Conservation (phyloP, 53 echinoderm and acorn worm species). For the Hippasteria phrygiana region DNA sequence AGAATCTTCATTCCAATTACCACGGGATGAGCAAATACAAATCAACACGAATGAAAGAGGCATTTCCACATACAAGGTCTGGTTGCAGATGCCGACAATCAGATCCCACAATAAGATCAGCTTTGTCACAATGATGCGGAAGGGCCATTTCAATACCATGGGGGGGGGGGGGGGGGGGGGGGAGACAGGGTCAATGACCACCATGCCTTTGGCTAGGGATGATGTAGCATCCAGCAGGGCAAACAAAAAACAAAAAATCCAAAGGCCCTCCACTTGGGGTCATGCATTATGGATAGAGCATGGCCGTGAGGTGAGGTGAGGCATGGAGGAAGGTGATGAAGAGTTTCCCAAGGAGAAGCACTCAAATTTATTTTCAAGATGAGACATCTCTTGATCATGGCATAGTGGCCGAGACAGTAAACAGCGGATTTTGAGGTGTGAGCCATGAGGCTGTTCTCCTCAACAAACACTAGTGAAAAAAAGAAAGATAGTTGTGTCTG, state of each 20-base stretch:
- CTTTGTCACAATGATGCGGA: not conserved
- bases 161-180: not conserved
- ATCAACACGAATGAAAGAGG: too few species aligned
- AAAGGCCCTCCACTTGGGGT: not conserved
- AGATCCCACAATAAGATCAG: not conserved
- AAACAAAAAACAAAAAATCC: not conserved
- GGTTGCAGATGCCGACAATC: not conserved
- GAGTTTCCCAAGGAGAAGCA: not conserved
- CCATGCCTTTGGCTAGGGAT: not conserved
- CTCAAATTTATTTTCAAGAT: not conserved
- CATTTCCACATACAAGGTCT: too few species aligned
- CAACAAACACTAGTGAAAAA: too few species aligned
- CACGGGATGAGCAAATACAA: too few species aligned
- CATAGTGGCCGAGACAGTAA: not conserved
- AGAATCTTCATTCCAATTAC: too few species aligned
- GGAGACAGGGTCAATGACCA: slow-evolving; percentile 1
- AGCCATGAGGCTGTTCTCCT: too few species aligned
- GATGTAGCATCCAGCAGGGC: not conserved
- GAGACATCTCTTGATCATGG: not conserved
- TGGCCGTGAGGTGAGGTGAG: too few species aligned
- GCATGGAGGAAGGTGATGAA: slow-evolving; percentile 13
- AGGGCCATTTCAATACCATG: not conserved
- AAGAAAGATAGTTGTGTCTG: too few species aligned
- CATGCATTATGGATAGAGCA: not conserved
- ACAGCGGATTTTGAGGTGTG: too few species aligned